phyloP scores from a whole-genome alignment of 2,113 vertebrate species.

The Nymphicus hollandicus region DNA sequence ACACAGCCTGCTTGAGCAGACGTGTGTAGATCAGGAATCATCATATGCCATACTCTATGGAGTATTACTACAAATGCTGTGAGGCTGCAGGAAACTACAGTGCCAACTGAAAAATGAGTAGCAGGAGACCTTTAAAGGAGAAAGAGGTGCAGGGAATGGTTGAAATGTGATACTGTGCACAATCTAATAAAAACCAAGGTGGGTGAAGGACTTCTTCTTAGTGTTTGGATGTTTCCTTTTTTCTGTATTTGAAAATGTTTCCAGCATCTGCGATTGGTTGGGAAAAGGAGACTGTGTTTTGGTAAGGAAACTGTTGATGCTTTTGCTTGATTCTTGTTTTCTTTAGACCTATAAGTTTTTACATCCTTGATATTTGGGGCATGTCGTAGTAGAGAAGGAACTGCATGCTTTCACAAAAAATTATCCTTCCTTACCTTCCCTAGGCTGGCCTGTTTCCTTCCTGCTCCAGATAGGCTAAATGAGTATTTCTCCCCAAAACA shows the following conservation, averaged over 20 bases:
- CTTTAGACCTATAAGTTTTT: background rate
- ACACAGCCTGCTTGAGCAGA: background rate
- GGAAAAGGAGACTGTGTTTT: background rate
- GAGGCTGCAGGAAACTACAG: background rate
- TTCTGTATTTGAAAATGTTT: background rate
- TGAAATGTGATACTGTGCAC: background rate
- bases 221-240: background rate
- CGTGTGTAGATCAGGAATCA: background rate
- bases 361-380: background rate
- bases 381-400: background rate
- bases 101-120: background rate
- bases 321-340: background rate
- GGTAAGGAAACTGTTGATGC: background rate
- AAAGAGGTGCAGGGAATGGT: background rate
- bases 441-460: background rate
- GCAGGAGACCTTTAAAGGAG: background rate
- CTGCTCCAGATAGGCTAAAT: background rate
- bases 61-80: background rate
- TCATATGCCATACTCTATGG: fast-evolving
- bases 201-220: background rate
- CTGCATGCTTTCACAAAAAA: background rate
- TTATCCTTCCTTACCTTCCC: background rate
- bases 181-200: background rate
- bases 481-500: fast-evolving
- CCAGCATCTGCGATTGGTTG: background rate